phyloP scores from a whole-genome alignment of 2,113 vertebrate genomes.

The Platysteira castanea region DNA sequence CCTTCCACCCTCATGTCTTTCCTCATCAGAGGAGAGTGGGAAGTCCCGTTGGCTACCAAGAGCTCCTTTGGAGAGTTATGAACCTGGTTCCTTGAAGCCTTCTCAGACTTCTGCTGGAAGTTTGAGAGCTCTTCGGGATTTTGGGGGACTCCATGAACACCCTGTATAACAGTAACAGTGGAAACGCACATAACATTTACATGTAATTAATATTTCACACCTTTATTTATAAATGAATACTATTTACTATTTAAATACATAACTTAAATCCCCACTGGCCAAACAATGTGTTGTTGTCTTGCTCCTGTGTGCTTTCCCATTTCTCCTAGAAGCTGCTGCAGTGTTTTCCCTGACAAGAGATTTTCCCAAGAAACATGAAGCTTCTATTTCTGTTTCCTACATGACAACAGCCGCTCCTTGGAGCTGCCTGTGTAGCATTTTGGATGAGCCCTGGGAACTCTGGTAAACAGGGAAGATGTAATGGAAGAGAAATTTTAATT shows the following conservation, averaged over 20 bases:
- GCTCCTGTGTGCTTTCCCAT: neutral
- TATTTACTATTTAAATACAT: neutral
- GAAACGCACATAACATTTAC: neutral
- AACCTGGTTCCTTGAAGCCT: slow-evolving; percentile 36
- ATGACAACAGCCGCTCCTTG: neutral
- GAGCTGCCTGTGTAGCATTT: neutral
- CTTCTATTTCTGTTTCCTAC: neutral
- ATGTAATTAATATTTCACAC: neutral
- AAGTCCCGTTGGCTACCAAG: slow-evolving; percentile 27
- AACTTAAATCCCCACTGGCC: neutral
- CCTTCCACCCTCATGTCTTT: slow-evolving; percentile 56
- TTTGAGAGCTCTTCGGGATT: slow-evolving; percentile 73
- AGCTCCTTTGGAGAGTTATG: slow-evolving; percentile 55
- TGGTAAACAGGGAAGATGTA: neutral
- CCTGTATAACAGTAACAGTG: slow-evolving; percentile 57
- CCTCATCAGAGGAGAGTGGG: slow-evolving; percentile 3
- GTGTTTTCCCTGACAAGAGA: neutral
- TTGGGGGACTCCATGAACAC: slow-evolving; percentile 78
- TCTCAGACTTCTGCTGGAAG: slow-evolving; percentile 62
- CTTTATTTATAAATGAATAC: neutral
- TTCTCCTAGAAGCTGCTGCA: neutral
- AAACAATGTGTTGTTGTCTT: neutral
- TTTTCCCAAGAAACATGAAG: neutral
- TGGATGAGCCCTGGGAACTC: neutral
- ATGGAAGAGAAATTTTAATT: slow-evolving; percentile 11